A percentile compares a stretch with the other conserved stretches of the same genome.
These are phyloP conservation scores for Sarcophaga subvicina DNA, from an alignment of 2,888 invertebrate species.

Conservation along the genomic window DNA sequence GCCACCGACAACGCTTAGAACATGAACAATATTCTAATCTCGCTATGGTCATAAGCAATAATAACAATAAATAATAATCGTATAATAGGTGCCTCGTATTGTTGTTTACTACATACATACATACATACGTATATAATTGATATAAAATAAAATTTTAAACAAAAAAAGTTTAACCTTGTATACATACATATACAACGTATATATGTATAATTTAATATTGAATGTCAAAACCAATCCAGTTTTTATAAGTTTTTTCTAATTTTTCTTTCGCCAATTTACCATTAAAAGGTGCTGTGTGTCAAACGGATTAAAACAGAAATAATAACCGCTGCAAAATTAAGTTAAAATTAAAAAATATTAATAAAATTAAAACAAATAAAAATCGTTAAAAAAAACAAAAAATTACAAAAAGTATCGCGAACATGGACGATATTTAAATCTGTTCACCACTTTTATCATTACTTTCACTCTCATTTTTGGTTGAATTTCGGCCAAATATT, in stretches of 20 bases:
- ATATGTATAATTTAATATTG: slow-evolving; percentile 15
- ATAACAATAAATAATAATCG: too few relatives aligned
- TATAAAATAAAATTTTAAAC: slow-evolving; percentile 21
- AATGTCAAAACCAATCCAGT: slow-evolving; percentile 62
- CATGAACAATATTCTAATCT: too few relatives aligned
- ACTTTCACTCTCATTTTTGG: slow-evolving; percentile 33
- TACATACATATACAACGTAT: not conserved
- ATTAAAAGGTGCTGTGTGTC: slow-evolving; percentile 34
- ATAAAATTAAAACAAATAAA: slow-evolving; percentile 3
- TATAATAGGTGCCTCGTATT: too few relatives aligned
- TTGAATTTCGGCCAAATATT: not conserved
- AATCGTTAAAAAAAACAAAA: slow-evolving; percentile 4
- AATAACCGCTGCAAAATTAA: not conserved
- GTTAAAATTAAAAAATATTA: not conserved
- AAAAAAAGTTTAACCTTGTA: slow-evolving; percentile 61
- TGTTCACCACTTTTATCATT: slow-evolving; percentile 27
- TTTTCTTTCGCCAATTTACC: slow-evolving; percentile 21
- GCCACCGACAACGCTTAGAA: not conserved
- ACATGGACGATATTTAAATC: slow-evolving; percentile 16
- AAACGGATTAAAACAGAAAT: slow-evolving; percentile 40
- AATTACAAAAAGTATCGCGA: slow-evolving; percentile 11
- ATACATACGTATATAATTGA: not conserved
- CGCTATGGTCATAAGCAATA: too few relatives aligned
- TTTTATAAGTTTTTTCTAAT: slow-evolving; percentile 20
- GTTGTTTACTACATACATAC: too few relatives aligned